Percentiles rank a stretch among this genome's conserved stretches.
phyloP scores from a whole-genome alignment of 2,113 vertebrate species.

The Neomonachus schauinslandi region DNA sequence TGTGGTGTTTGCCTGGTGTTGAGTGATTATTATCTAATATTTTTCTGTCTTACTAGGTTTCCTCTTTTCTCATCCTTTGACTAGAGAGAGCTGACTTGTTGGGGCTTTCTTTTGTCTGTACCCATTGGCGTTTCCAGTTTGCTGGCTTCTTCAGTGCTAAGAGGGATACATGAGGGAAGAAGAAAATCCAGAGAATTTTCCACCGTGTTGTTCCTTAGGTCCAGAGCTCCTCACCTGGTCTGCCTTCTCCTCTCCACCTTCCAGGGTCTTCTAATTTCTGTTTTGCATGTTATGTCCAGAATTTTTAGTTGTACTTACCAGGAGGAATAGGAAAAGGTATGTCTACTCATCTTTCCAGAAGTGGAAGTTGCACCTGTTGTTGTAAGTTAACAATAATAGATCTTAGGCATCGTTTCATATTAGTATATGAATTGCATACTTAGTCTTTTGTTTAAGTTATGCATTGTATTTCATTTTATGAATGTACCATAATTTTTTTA shows the following conservation, averaged over 20 bases:
- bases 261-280: neutral
- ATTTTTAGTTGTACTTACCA: constrained; percentile 3
- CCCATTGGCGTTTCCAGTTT: neutral
- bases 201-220: neutral
- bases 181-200: neutral
- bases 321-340: neutral
- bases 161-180: neutral
- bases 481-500: neutral
- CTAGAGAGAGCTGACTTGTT: neutral
- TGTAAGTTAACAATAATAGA: neutral
- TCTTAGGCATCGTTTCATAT: neutral
- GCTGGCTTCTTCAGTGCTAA: neutral
- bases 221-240: neutral
- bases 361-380: neutral
- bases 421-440: neutral
- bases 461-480: neutral
- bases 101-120: neutral
- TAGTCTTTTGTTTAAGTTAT: neutral
- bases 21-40: neutral
- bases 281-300: neutral
- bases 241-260: neutral
- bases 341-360: neutral
- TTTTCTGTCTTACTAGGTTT: neutral
- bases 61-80: neutral
- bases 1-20: neutral